phyloP scores from a whole-genome alignment of 2,797 vertebrate species.

The Danio albolineatus region DNA sequence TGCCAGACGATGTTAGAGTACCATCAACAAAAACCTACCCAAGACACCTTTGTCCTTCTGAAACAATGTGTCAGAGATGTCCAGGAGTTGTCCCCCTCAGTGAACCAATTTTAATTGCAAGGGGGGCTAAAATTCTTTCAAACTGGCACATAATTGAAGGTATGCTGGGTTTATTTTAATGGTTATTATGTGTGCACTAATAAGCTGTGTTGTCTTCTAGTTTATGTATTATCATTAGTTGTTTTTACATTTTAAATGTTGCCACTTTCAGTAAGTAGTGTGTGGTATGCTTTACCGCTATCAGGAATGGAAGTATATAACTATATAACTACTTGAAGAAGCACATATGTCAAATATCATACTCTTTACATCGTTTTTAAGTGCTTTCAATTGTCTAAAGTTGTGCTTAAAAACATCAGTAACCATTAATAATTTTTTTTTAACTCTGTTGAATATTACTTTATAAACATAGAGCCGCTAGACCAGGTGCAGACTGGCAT shows the following conservation, averaged over 20 bases:
- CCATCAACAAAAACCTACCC: constrained; percentile 7
- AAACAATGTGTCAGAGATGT: constrained; percentile 12
- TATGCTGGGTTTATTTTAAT: not conserved
- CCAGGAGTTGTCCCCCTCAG: too few relatives aligned
- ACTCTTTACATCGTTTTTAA: too few relatives aligned
- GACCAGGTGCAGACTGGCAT: too few relatives aligned
- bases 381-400: too few relatives aligned
- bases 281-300: constrained; percentile 22
- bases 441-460: too few relatives aligned
- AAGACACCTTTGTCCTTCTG: not conserved
- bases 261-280: constrained; percentile 22
- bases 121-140: constrained; percentile 18
- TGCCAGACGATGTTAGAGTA: not conserved
- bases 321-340: too few relatives aligned
- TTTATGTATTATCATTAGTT: not conserved
- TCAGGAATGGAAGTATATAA: too few relatives aligned
- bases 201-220: not conserved
- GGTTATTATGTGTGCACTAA: not conserved
- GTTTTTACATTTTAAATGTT: not conserved
- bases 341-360: too few relatives aligned
- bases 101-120: constrained; percentile 16
- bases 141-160: not conserved
- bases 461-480: too few relatives aligned
- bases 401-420: too few relatives aligned
- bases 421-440: too few relatives aligned